A percentile compares a stretch with the other conserved stretches of the same genome.
Conservation (phyloP, 2,113 vertebrate genomes). For the Centropus unirufus region DNA sequence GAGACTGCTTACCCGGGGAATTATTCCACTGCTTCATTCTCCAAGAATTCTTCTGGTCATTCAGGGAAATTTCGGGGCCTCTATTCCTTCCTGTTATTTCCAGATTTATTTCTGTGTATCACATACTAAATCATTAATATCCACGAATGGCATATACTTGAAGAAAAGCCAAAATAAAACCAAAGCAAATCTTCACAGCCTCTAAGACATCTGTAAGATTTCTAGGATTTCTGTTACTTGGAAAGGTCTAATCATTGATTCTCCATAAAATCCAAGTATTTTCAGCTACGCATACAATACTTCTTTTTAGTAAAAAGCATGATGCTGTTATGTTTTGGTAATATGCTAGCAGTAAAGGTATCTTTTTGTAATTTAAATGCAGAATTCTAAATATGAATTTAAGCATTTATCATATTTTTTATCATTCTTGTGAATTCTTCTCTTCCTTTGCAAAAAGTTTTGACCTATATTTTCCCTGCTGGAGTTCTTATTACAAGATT, state of each 20-base stretch:
- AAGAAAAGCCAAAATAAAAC: not conserved
- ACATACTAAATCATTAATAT: not conserved
- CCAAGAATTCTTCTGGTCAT: slow-evolving; percentile 10
- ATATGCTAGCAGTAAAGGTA: not conserved
- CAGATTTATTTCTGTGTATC: not conserved
- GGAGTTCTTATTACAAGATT: not conserved
- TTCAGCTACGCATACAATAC: not conserved
- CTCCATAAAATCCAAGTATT: not conserved
- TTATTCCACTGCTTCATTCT: slow-evolving; percentile 20
- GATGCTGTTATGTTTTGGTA: not conserved
- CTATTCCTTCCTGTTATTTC: not conserved
- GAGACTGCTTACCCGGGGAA: not conserved
- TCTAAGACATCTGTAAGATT: not conserved
- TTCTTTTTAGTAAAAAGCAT: not conserved
- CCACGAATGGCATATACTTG: not conserved
- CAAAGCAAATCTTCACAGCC: not conserved
- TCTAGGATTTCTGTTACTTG: not conserved
- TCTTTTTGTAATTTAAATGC: not conserved
- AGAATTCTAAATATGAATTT: not conserved
- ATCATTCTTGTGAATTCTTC: not conserved
- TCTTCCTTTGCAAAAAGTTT: not conserved
- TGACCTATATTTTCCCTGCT: not conserved
- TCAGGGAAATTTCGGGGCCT: not conserved
- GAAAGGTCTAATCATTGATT: not conserved
- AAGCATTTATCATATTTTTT: not conserved